Evolutionary conservation across 1,140 invertebrate species (phyloP), one percentile per base, ranked within the genome.

Genomic region (Pentalonia nigronervosa): DNA sequence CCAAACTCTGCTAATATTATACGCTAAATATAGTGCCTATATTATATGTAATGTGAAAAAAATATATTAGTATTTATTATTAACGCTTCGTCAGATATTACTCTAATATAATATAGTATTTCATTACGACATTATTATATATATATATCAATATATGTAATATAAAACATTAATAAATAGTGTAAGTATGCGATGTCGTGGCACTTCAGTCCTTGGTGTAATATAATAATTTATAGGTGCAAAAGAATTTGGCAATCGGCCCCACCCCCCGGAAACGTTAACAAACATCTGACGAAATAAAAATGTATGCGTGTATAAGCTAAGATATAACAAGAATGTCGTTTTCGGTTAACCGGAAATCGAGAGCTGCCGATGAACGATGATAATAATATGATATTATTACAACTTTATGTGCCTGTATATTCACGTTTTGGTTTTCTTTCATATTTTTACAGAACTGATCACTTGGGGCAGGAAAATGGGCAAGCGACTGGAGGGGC

Each of bases 381-480:
- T 76, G 7, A n/a, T 76, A 34, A n/a, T 76, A 14, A n/a, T 76
- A 34, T n/a, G 50, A 53, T 53, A 53, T 23, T 53, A 53, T 7
- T 23, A 53, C 7, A 21, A 20, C 50, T 53, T 53, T 23, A 21
- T 7, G 50, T 21, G 21, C 48, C 48, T 14, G 8, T 67, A 14
- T n/a, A 67, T 67, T 60, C 30, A n/a, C 2, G 14, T 83, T 36
- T 83, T 36, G 6, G 53, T 36, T 91, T 81, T 36, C 3, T 93
- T 25, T 91, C 83, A 94, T 53, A 83, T 60, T 94, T 96, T 91
- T 96, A 53, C 21, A 97, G 97, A 97, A 94, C 96, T 97, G 94
- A 96, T 96, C 93, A 97, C 97, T 94, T 98, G 97, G 97, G 97
- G 97, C 94, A 96, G 97, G 93, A 96, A 96, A 91, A 97, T 98